Evolutionary conservation across 1,140 invertebrate genomes (phyloP), one percentile per base, ranked within the genome.

Genomic region (Drosophila lacertosa): DNA sequence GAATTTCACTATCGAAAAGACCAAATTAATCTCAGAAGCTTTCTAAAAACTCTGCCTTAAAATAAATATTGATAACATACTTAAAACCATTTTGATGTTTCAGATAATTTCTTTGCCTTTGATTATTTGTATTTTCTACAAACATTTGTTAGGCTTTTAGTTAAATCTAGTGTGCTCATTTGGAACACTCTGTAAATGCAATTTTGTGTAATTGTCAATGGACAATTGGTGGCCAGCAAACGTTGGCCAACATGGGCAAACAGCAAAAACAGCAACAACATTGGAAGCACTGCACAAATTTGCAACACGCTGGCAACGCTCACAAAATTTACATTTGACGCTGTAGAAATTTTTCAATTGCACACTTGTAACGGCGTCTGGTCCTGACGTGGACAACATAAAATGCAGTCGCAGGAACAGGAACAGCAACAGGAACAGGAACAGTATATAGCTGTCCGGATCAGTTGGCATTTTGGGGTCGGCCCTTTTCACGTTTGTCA

Each of bases 321-420:
- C 66, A 73, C 26, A 44, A 37, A 57, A 69, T 68, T 67, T 65
- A 39, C 60, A 74, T 77, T 59, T 72, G 57, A 50, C 50, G 45
- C 58, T 48, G 44, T 33, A 47, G 47, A 74, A 65, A 78, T 68
- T 76, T 75, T 88, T 88, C 69, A 77, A 78, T 72, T 88, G 81
- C 73, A 74, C 54, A 65, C 59, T 68, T 67, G 47, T 55, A 65
- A 55, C 20, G 45, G 73, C 48, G 50, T 50, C 77, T 84, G 81
- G 37, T n/a, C 40, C 20, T 86, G 81, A 84, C 81, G 76, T 67
- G 58, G 73, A 50, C 64, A 76, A 86, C 81, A 84, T 84, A 81
- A 84, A 84, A 80, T 81, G 81, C 79, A 83, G 64, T 51, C 33
- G 24, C 58, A 63, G 42, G 24, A n/a, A 55, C 22, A 72, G 44